Percentiles rank a stretch among this genome's conserved stretches.
Conservation (phyloP, 2,888 invertebrate genomes). For the Fissipunctia ypsillon region DNA sequence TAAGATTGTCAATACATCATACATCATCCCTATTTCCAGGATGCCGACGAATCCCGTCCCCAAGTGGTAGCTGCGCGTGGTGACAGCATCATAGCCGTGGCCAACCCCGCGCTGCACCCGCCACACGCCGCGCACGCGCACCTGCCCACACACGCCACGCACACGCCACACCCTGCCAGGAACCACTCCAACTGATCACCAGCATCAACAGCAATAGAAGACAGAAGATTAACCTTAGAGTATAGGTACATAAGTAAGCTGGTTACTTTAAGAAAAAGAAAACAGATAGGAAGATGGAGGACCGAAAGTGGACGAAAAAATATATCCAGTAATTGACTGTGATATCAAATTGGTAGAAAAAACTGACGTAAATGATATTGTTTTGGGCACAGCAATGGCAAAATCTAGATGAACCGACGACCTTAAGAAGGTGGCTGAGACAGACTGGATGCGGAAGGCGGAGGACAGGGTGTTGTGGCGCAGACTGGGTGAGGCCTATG, state of each 20-base stretch:
- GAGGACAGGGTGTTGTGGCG: no score
- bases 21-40: slow-evolving; percentile 68
- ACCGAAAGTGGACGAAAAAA: background rate
- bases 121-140: slow-evolving; percentile 80
- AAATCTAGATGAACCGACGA: no score
- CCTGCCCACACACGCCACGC: slow-evolving; percentile 84
- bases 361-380: background rate
- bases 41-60: slow-evolving; percentile 88
- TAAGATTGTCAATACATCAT: background rate
- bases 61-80: slow-evolving; percentile 96
- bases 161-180: slow-evolving; percentile 76
- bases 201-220: background rate
- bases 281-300: background rate
- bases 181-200: slow-evolving; percentile 83
- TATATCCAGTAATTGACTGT: slow-evolving; percentile 2
- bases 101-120: slow-evolving; percentile 95
- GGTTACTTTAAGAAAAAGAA: background rate
- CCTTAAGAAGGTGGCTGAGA: no score
- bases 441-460: no score
- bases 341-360: background rate
- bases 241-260: no score
- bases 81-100: slow-evolving; percentile 96
- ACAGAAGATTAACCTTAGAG: background rate
- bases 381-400: background rate
- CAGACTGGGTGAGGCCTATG: no score